These are phyloP conservation scores for Blastobasis lacticolella DNA, from an alignment of 2,888 invertebrate species.

Conservation along the genomic window DNA sequence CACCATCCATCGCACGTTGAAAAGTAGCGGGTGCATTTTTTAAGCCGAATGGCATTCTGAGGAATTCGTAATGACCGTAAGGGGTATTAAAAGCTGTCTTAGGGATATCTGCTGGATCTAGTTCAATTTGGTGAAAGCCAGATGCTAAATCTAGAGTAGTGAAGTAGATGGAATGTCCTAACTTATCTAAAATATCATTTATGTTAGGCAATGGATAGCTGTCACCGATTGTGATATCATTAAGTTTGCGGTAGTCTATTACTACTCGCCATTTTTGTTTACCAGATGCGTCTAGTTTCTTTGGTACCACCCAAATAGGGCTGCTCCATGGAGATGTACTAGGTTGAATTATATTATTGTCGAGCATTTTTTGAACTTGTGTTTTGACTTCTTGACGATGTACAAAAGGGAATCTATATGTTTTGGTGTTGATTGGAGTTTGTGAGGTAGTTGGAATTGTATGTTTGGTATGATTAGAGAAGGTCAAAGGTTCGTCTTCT, in stretches of 20 bases:
- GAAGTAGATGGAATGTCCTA: constrained; percentile 15
- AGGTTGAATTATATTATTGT: constrained; percentile 18
- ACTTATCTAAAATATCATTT: constrained; percentile 13
- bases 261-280: constrained; percentile 9
- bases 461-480: constrained; percentile 21
- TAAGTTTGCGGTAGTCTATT: constrained; percentile 12
- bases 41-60: constrained; percentile 26
- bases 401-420: constrained; percentile 24
- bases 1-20: constrained; percentile 23
- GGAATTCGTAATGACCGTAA: constrained; percentile 23
- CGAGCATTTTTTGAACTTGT: constrained; percentile 18
- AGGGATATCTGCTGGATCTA: constrained; percentile 11
- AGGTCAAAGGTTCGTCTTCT: constrained; percentile 17
- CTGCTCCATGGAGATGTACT: constrained; percentile 13
- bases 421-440: constrained; percentile 21
- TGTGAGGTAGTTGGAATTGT: constrained; percentile 19
- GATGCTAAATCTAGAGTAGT: constrained; percentile 14
- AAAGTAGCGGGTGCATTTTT: constrained; percentile 27
- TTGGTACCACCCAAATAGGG: constrained; percentile 12
- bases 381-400: constrained; percentile 24
- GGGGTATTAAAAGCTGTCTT: constrained; percentile 27
- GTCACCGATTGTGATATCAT: constrained; percentile 15
- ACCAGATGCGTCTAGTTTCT: constrained; percentile 8
- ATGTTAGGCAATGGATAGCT: constrained; percentile 15
- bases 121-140: constrained; percentile 12